Conservation (phyloP, 2,888 invertebrate genomes). For the Andrena dorsata region DNA sequence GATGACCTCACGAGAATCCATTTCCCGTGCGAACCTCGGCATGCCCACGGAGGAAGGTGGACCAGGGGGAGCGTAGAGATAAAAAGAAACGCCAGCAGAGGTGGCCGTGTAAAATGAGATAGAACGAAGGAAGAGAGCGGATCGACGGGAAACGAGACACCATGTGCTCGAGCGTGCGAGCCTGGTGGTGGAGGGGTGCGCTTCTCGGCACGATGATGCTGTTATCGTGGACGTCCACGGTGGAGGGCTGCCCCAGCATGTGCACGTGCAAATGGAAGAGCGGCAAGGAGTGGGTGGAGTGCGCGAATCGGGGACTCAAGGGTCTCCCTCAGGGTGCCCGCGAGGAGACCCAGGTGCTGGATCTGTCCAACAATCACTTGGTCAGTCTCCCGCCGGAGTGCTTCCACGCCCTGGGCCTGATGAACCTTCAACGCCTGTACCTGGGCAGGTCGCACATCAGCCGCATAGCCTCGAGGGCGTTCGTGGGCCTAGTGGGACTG, state of each 20-base stretch:
- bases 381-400: slow-evolving; percentile 92
- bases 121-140: slow-evolving; percentile 27
- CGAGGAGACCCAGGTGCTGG: slow-evolving; percentile 94
- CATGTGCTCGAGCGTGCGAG: slow-evolving; percentile 72
- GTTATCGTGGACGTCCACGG: slow-evolving; percentile 66
- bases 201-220: slow-evolving; percentile 68
- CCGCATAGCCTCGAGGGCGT: slow-evolving; percentile 92
- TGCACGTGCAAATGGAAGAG: slow-evolving; percentile 97
- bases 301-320: slow-evolving; percentile 91
- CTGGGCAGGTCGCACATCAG: slow-evolving; percentile 92
- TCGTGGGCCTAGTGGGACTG: slow-evolving; percentile 93
- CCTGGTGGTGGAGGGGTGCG: slow-evolving; percentile 74
- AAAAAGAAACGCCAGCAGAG: neutral
- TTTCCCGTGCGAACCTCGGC: neutral
- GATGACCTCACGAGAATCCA: slow-evolving; percentile 11
- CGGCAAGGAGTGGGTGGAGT: slow-evolving; percentile 96
- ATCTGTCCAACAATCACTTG: slow-evolving; percentile 93
- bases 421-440: slow-evolving; percentile 95
- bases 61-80: neutral
- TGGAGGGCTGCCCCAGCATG: slow-evolving; percentile 89
- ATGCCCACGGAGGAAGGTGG: neutral
- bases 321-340: slow-evolving; percentile 93
- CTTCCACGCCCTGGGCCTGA: slow-evolving; percentile 91
- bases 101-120: slow-evolving; percentile 25
- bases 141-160: slow-evolving; percentile 43